Base-by-base conservation (phyloP, 1,140 invertebrate genomes). In the Hylyphantes graminicola region DNA sequence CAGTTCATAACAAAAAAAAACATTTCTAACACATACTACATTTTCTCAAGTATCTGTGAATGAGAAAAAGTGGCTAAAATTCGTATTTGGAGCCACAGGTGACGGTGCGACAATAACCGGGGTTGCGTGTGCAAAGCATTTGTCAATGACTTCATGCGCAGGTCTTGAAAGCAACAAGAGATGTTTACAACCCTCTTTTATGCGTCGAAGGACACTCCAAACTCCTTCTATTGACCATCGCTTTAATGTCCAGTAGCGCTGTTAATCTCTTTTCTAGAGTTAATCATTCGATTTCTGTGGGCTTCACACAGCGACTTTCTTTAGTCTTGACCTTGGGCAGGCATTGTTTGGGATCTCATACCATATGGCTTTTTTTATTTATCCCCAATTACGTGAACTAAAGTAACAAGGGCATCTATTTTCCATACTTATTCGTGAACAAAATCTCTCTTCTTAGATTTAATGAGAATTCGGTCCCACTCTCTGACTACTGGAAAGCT, bases 341-440 rank as follows among this genome's bases (percentile, higher is more conserved):
- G 68, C 63, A 72, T 81, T 73, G 67, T 70, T 81, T 50, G 19
- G 7, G 19, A 17, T 57, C 63, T 70, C 50, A 48, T 59, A 55
- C 65, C n/a, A 70, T 55, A 72, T 70, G 65, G n/a, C 17, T 57
- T 63, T 72, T 72, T 81, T 72, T 72, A 21, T 81, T 61, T 80
- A 73, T 63, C 67, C 53, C 79, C 79, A 81, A 81, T 81, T 81
- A 81, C 59, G 57, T 81, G 63, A 79, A 79, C 64, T 70, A 65
- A 70, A 81, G 79, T 73, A 81, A 81, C 79, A 81, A 81, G 79
- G 79, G 79, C 79, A 81, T 72, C 73, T 64, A 59, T 81, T 80
- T 80, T 81, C 79, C 68, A 63, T 63, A 21, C 79, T 61, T 48
- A 73, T 54, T 81, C 79, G n/a, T 73, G 79, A 73, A 70, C 79